Evolutionary conservation across 92 coral and sea anemone species (phyloP), one percentile per base, ranked within the genome.

Genomic region (Porites evermanni): DNA sequence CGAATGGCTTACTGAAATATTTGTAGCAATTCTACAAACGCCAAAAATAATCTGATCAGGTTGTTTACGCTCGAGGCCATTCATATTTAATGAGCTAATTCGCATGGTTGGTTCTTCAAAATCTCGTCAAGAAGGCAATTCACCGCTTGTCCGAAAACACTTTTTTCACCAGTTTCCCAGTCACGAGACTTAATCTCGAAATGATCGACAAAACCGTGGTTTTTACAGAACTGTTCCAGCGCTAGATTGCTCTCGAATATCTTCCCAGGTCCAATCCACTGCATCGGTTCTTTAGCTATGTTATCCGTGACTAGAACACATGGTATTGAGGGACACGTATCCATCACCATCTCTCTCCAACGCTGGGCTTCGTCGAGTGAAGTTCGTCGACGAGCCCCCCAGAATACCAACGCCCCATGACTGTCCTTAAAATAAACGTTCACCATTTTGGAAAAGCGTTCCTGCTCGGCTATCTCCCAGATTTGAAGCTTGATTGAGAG

Each of bases 91-190:
- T 13, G 47, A 38, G 47, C 47, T 38, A 38, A 12, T 63, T 13
- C 79, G 72, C 71, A 72, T 72, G 61, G 59, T 8, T 83, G 72
- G 32, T 13, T 83, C 73, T 73, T 65, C 6, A 73, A 85, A 60
- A 85, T 85, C 19, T 77, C 69, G 47, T n/a, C 67, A 21, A 85
- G 82, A 54, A 85, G 88, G 38, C 82, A 47, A 32, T 78, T 66
- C 64, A 93, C 86, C 64, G 94, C 96, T 91, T 79, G 94, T 2
- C 94, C 94, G 63, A 93, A 91, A 54, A 86, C 84, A 59, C 94
- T 91, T 14, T 86, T 76, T 54, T 91, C 94, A 0, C 96, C 96
- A 6, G 92, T 61, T 53, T 80, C 86, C 93, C 91, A 86, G 53
- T 82, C 94, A 38, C 96, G 89, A 8, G 90, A 73, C 19, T 84